Base-by-base conservation (phyloP, 2,113 vertebrate genomes). In the Lagenorhynchus albirostris region DNA sequence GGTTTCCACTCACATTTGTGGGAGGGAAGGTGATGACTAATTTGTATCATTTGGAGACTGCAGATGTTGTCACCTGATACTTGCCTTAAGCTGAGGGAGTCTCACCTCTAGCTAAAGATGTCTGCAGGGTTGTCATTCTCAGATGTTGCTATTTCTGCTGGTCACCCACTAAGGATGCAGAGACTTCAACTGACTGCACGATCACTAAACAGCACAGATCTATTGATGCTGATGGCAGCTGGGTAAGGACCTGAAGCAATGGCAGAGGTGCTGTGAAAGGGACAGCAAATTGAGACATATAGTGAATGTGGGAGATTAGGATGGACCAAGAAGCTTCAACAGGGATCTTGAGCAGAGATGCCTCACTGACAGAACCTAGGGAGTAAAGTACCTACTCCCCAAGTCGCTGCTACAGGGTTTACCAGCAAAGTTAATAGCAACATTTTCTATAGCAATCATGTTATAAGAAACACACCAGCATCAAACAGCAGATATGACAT, bases 341-440 rank as follows among this genome's bases (percentile, higher is more conserved):
- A 25, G 71, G 53, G 33, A 58, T 83, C 79, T 93, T 5, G 0
- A 91, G 85, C 76, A 83, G 79, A 94, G 41, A 63, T 13, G 14
- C 38, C 50, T 87, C 80, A 38, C 38, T 71, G 93, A 76, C 53
- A 87, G 85, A 87, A 71, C 50, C 89, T 47, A 14, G 23, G 62
- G 60, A 81, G 89, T 70, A 76, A 90, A 97, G 26, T 73, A 88
- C 33, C 58, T 86, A 2, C 33, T 79, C 29, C 58, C 58, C 15
- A 1, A 36, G 21, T 86, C 63, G 1, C 36, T 50, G 95, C 80
- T 77, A 41, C 50, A 53, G 86, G 50, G 44, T 74, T 91, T 26
- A 92, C 74, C 74, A 38, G 74, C 68, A 96, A 92, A 95, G 79
- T 58, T 92, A 93, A 94, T 76, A 90, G 80, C 63, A 94, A 47